These are phyloP conservation scores for Tupaia chinensis DNA, from an alignment of 2,113 vertebrate species.

Conservation along the genomic window DNA sequence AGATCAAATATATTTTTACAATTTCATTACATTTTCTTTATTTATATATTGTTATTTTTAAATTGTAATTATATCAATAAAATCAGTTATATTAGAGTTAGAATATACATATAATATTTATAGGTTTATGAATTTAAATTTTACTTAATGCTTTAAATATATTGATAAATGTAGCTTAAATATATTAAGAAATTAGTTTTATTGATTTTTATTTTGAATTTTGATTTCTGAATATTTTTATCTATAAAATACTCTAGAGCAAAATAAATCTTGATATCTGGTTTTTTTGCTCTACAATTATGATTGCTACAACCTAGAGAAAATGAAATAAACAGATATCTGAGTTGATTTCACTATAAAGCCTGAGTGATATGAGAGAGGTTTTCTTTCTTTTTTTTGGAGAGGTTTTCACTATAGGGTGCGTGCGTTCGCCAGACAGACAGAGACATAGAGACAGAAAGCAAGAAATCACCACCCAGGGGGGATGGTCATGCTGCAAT, in stretches of 20 bases:
- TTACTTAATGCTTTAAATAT: conserved; percentile 20
- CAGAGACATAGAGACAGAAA: no score
- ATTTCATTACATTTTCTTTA: neutral
- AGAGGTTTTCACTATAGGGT: no score
- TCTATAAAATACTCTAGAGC: neutral
- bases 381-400: neutral
- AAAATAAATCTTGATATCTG: neutral
- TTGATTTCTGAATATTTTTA: neutral
- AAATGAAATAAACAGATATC: neutral
- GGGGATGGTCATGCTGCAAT: no score
- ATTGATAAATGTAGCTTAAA: neutral
- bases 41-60: conserved; percentile 25
- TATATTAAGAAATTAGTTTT: neutral
- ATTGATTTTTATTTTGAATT: neutral
- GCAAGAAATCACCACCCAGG: no score
- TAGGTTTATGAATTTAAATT: neutral
- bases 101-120: neutral
- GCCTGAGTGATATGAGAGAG: neutral
- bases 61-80: neutral
- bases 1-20: neutral
- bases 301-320: neutral
- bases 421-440: no score
- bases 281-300: conserved; percentile 1
- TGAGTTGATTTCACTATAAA: neutral
- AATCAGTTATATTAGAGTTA: neutral